Evolutionary conservation across 2,113 vertebrate species (phyloP).

Genomic region (Trematocara nigrifrons): DNA sequence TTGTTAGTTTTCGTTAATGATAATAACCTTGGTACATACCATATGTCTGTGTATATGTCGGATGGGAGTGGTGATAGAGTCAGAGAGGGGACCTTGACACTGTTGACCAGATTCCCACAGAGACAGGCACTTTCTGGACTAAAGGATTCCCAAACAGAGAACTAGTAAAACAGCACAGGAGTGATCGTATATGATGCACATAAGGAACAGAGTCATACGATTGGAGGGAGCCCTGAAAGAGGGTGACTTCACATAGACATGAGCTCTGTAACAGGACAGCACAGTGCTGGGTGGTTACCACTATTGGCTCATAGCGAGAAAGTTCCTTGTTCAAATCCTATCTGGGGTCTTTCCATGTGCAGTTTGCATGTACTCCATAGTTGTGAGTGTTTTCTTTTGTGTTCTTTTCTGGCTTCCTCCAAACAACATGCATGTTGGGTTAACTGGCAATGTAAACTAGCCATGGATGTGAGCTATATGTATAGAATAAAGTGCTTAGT

Average conservation of each 20-base stretch:
- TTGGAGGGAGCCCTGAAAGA: neutral
- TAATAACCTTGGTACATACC: neutral
- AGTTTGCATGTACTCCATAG: accelerated
- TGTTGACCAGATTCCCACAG: neutral
- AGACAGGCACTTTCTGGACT: accelerated
- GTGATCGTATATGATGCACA: neutral
- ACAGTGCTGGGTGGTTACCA: neutral
- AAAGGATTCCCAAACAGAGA: neutral
- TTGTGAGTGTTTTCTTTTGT: neutral
- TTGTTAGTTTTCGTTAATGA: too few relatives aligned
- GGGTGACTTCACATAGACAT: neutral
- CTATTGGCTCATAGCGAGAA: neutral
- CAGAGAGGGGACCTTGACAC: accelerated
- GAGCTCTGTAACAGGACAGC: neutral
- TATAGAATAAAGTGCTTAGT: neutral
- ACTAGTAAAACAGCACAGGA: neutral
- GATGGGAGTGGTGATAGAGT: neutral
- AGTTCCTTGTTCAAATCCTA: neutral
- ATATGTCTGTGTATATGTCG: accelerated
- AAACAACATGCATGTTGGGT: neutral
- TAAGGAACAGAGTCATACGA: accelerated
- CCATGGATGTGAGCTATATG: neutral
- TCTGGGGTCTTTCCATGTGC: neutral
- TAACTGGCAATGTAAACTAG: accelerated
- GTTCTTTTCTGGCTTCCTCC: neutral